Percentiles rank a stretch among this genome's conserved stretches.
Evolutionary conservation across 2,888 invertebrate species (phyloP).

Genomic region (Chrysodeixis includens): DNA sequence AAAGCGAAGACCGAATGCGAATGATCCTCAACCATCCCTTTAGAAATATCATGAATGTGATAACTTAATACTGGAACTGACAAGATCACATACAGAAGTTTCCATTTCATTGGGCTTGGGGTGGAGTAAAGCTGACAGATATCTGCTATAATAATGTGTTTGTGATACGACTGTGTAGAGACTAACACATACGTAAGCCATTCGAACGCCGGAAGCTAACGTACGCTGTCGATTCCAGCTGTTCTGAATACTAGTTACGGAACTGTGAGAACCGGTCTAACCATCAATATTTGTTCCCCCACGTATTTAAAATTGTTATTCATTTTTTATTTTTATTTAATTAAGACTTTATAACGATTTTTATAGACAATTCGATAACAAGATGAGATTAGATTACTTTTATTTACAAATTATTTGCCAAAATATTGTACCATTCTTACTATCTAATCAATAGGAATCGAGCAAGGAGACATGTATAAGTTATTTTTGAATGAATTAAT

Average conservation of each 20-base stretch:
- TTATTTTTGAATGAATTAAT: constrained; percentile 3
- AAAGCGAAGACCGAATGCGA: too few relatives aligned
- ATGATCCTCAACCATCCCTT: too few relatives aligned
- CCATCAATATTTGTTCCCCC: constrained; percentile 4
- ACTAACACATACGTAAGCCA: not conserved
- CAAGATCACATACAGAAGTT: constrained; percentile 1
- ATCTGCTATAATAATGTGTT: constrained; percentile 2
- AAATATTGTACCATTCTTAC: not conserved
- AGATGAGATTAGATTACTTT: not conserved
- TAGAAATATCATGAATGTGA: not conserved
- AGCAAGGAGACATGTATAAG: not conserved
- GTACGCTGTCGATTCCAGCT: constrained; percentile 4
- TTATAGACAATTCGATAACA: not conserved
- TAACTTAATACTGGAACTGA: not conserved
- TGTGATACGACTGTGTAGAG: not conserved
- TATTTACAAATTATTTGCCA: not conserved
- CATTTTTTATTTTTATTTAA: not conserved
- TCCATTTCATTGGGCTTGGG: constrained; percentile 2
- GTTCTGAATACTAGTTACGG: constrained; percentile 4
- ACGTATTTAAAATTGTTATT: not conserved
- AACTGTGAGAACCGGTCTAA: constrained; percentile 4
- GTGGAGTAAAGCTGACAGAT: constrained; percentile 4
- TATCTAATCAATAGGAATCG: not conserved
- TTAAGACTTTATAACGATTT: not conserved
- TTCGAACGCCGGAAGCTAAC: constrained; percentile 4